Evolutionary conservation across 2,797 vertebrate species (phyloP), one percentile per base, ranked within the genome.

Genomic region (Sebastolobus alascanus): DNA sequence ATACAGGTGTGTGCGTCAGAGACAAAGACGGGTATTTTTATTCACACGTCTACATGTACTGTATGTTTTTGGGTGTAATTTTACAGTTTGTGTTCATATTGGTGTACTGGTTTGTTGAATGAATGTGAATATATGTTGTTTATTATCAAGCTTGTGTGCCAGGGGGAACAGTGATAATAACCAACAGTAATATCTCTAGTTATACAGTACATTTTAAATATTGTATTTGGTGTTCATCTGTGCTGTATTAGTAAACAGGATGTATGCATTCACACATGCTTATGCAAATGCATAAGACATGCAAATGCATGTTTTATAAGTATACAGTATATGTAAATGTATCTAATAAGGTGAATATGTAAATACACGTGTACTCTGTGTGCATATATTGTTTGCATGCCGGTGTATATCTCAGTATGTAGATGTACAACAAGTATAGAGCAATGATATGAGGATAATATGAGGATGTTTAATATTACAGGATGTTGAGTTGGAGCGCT

Each of bases 1-100:
- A 77, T 31, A 72, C 74, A 83, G 69, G 66, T 86, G 52, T 79
- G 25, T 67, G 74, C 6, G 16, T 73, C 43, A 43, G 33, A 61
- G n/a, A 35, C 71, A 46, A 71, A 29, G 22, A 3, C 10, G 3
- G 18, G 22, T 38, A 65, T 80, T 73, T 77, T 46, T 72, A 63
- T 70, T 73, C 35, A 65, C 12, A 14, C 8, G 20, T 83, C 0
- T 33, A 9, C n/a, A 14, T 67, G 9, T 9, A 6, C 40, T 10
- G 8, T 29, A 9, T 74, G 25, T 18, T 50, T 46, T 46, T 8
- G 43, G 14, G 14, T 46, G 43, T 18, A 18, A 59, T 38, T 71
- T 46, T 16, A 29, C 18, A 31, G 20, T n/a, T 22, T 70, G 11
- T 20, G n/a, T 40, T 54, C 37, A 46, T 22, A 52, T 68, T 52